These are phyloP conservation scores for Tineola bisselliella DNA, from an alignment of 2,888 invertebrate genomes.

Conservation along the genomic window DNA sequence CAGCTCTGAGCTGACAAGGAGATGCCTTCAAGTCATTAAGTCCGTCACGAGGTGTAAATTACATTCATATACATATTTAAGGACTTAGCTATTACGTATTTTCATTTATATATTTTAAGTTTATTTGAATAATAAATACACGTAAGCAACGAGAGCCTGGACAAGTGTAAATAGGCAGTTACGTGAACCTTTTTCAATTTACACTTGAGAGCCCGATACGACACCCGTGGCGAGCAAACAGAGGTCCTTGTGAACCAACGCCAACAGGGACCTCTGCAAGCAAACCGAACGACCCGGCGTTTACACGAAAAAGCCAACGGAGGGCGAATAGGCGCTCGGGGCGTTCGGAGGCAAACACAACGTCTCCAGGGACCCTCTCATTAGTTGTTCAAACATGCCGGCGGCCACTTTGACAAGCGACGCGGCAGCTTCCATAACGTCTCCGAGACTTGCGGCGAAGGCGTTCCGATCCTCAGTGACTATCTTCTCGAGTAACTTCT, in stretches of 20 bases:
- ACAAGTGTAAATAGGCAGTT: slow-evolving; percentile 5
- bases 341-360: slow-evolving; percentile 51
- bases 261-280: slow-evolving; percentile 15
- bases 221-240: slow-evolving; percentile 40
- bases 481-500: no score
- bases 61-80: not conserved
- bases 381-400: slow-evolving; percentile 65
- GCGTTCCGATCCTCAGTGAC: slow-evolving; percentile 19
- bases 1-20: slow-evolving; percentile 22
- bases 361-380: slow-evolving; percentile 63
- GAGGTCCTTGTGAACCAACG: slow-evolving; percentile 4
- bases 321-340: slow-evolving; percentile 31
- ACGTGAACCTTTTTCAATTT: slow-evolving; percentile 32
- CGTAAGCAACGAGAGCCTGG: not conserved
- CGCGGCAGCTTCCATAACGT: slow-evolving; percentile 37
- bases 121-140: not conserved
- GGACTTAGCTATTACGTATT: no score
- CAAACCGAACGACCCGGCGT: slow-evolving; percentile 22
- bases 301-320: slow-evolving; percentile 47
- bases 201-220: slow-evolving; percentile 45
- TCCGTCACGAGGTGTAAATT: not conserved
- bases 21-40: not conserved
- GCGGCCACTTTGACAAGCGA: slow-evolving; percentile 65
- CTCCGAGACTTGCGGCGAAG: slow-evolving; percentile 29
- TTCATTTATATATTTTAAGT: no score